Conservation (phyloP, 2,797 vertebrate species). For the Sebastes cheni region DNA sequence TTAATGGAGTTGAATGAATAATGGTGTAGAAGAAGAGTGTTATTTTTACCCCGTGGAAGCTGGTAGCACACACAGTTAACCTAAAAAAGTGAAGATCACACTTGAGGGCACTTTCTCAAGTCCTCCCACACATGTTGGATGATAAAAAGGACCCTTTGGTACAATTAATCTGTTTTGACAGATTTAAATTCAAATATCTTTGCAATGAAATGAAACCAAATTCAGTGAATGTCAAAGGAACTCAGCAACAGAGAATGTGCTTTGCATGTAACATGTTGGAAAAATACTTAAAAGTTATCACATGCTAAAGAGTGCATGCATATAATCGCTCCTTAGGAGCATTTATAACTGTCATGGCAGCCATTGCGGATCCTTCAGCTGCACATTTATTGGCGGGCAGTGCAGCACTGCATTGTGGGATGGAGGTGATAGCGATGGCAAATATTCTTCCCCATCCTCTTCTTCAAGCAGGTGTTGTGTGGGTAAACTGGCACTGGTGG, state of each 20-base stretch:
- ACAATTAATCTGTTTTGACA: conserved; percentile 48
- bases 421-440: conserved; percentile 24
- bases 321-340: conserved; percentile 6
- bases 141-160: conserved; percentile 58
- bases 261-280: neutral
- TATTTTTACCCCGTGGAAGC: conserved; percentile 75
- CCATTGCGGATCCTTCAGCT: conserved; percentile 15
- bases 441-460: conserved; percentile 55
- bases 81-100: conserved; percentile 73
- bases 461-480: conserved; percentile 77
- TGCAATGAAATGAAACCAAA: conserved; percentile 5
- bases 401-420: conserved; percentile 48
- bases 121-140: conserved; percentile 68
- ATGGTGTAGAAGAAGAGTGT: conserved; percentile 69
- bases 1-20: conserved; percentile 81
- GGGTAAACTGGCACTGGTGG: conserved; percentile 79
- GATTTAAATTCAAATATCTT: conserved; percentile 32
- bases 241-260: neutral
- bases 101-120: conserved; percentile 65
- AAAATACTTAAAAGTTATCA: neutral
- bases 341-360: neutral
- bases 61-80: conserved; percentile 70
- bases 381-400: conserved; percentile 35
- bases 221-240: conserved; percentile 21
- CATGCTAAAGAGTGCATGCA: neutral